phyloP scores from a whole-genome alignment of 2,888 invertebrate species.

The Minunthozetes semirufus region DNA sequence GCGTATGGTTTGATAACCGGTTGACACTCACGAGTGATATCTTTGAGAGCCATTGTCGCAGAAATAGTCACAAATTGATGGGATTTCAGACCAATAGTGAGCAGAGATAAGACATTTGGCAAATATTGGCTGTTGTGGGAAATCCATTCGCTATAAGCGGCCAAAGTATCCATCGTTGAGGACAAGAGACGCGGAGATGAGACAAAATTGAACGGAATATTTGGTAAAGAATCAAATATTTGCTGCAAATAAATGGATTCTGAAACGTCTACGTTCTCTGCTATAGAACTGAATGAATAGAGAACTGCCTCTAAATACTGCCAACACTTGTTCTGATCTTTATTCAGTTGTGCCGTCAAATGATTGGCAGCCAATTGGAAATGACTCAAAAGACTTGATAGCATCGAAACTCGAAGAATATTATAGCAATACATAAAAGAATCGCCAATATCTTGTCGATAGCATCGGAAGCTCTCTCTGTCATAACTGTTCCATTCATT shows the following conservation, averaged over 20 bases:
- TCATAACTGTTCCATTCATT: slow-evolving; percentile 63
- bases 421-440: slow-evolving; percentile 79
- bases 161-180: slow-evolving; percentile 52
- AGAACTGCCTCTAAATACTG: slow-evolving; percentile 60
- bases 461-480: slow-evolving; percentile 75
- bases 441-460: slow-evolving; percentile 76
- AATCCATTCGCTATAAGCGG: slow-evolving; percentile 80
- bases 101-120: slow-evolving; percentile 60
- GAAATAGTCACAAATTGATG: slow-evolving; percentile 63
- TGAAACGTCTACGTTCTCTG: slow-evolving; percentile 57
- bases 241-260: slow-evolving; percentile 56
- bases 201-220: slow-evolving; percentile 57
- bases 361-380: slow-evolving; percentile 38
- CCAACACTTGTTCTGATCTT: slow-evolving; percentile 28
- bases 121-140: slow-evolving; percentile 63
- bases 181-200: slow-evolving; percentile 30
- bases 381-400: slow-evolving; percentile 41
- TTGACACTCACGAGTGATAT: slow-evolving; percentile 73
- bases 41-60: slow-evolving; percentile 82
- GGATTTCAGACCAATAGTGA: slow-evolving; percentile 57
- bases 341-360: not conserved
- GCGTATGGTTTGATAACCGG: slow-evolving; percentile 67
- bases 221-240: slow-evolving; percentile 58
- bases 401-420: slow-evolving; percentile 59
- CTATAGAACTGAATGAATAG: slow-evolving; percentile 57